Percentiles rank a stretch among this genome's conserved stretches.
phyloP scores from a whole-genome alignment of 2,113 vertebrate genomes.

The Panthera uncia region DNA sequence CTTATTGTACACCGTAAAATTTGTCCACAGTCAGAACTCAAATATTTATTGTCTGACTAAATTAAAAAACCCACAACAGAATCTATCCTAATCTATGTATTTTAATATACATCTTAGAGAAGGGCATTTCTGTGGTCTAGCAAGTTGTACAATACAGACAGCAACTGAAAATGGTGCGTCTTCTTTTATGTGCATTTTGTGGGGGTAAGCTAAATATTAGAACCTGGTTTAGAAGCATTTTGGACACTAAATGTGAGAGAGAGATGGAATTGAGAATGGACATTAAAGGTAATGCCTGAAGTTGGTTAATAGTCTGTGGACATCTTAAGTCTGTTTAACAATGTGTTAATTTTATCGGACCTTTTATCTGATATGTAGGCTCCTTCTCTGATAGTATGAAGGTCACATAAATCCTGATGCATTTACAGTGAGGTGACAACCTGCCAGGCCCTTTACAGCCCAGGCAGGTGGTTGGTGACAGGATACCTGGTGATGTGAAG shows the following conservation, averaged over 20 bases:
- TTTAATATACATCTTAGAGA: neutral
- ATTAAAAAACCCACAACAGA: neutral
- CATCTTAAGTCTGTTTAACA: neutral
- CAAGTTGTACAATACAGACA: neutral
- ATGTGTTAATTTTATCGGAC: neutral
- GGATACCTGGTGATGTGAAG: neutral
- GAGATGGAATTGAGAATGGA: neutral
- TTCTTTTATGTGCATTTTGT: neutral
- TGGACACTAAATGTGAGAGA: neutral
- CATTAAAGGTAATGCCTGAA: neutral
- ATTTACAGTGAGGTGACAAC: neutral
- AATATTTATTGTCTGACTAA: neutral
- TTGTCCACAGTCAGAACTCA: neutral
- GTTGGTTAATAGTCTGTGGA: neutral
- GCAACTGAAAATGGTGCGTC: neutral
- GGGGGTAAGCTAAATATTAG: neutral
- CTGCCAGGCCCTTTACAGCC: neutral
- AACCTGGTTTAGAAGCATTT: neutral
- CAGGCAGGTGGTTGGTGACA: neutral
- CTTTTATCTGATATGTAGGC: neutral
- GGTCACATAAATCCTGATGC: conserved; percentile 33
- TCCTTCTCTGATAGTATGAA: conserved; percentile 19
- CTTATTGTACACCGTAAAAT: neutral
- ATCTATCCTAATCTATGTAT: neutral
- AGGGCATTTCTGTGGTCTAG: neutral